phyloP scores from a whole-genome alignment of 2,797 vertebrate species.

The Meda fulgida region DNA sequence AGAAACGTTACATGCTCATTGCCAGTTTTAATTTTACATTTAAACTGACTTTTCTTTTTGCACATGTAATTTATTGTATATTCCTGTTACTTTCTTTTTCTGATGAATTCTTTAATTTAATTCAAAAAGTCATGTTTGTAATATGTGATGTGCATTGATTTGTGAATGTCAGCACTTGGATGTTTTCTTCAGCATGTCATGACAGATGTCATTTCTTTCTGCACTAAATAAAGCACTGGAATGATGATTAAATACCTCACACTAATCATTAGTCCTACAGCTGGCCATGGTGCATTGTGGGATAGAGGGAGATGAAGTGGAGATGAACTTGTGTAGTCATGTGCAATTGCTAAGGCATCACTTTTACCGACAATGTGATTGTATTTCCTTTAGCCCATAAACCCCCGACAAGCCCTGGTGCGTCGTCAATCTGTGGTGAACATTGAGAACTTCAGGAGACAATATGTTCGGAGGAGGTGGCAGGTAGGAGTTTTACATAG shows the following conservation, averaged over 20 bases:
- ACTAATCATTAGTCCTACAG: slow-evolving; percentile 24
- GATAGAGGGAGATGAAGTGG: background rate
- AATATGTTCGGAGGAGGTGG: slow-evolving; percentile 90
- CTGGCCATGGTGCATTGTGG: slow-evolving; percentile 23
- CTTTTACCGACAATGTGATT: slow-evolving; percentile 26
- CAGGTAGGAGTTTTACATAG: slow-evolving; percentile 78
- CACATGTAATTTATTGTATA: slow-evolving; percentile 9
- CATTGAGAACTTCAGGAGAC: slow-evolving; percentile 93
- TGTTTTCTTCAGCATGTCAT: background rate
- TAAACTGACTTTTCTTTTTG: slow-evolving; percentile 10
- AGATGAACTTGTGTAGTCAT: background rate
- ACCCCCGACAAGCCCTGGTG: slow-evolving; percentile 88
- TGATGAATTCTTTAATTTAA: background rate
- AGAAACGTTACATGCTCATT: background rate
- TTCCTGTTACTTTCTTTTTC: background rate
- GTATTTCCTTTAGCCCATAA: slow-evolving; percentile 84
- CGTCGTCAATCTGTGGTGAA: slow-evolving; percentile 91
- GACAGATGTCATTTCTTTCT: slow-evolving; percentile 15
- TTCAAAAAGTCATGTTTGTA: slow-evolving; percentile 44
- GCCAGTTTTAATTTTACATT: background rate
- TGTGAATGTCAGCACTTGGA: slow-evolving; percentile 22
- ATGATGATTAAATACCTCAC: slow-evolving; percentile 22
- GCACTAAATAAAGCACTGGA: slow-evolving; percentile 26
- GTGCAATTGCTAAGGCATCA: slow-evolving; percentile 6
- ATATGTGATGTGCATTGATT: slow-evolving; percentile 30